Conservation (phyloP, 1,140 invertebrate species). For the Ephestia elutella region DNA sequence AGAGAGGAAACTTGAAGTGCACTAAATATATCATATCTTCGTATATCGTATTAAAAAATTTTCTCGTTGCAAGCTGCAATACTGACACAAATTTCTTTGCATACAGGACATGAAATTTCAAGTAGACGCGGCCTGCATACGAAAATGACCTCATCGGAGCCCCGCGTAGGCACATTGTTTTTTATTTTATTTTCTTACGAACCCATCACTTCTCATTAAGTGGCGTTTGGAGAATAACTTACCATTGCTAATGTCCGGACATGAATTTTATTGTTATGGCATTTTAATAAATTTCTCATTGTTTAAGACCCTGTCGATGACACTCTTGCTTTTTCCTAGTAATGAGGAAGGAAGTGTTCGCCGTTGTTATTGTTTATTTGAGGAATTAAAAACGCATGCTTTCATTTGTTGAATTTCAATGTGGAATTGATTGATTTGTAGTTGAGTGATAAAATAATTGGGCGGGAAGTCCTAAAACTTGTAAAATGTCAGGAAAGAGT, state of each 20-base stretch:
- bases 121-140: slow-evolving; percentile 59
- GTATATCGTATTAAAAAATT: too few species aligned
- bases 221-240: slow-evolving; percentile 73
- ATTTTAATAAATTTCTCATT: slow-evolving; percentile 73
- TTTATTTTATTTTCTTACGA: slow-evolving; percentile 71
- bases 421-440: neutral
- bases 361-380: slow-evolving; percentile 43
- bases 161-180: slow-evolving; percentile 60
- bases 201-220: slow-evolving; percentile 74
- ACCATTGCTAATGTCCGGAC: slow-evolving; percentile 70
- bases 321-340: slow-evolving; percentile 41
- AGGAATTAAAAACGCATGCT: slow-evolving; percentile 1
- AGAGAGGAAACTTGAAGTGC: too few species aligned
- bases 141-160: slow-evolving; percentile 43
- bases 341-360: slow-evolving; percentile 57
- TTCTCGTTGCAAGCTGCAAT: neutral
- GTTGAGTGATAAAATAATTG: too few species aligned
- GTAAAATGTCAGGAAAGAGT: too few species aligned
- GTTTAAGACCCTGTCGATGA: slow-evolving; percentile 50
- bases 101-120: slow-evolving; percentile 68
- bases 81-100: slow-evolving; percentile 48
- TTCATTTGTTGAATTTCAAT: slow-evolving; percentile 3
- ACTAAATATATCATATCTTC: too few species aligned
- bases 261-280: slow-evolving; percentile 73
- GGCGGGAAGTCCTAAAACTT: too few species aligned